A percentile compares a stretch with the other conserved stretches of the same genome.
These are phyloP conservation scores for Sesamia nonagrioides DNA, from an alignment of 1,140 invertebrate species.

Conservation along the genomic window DNA sequence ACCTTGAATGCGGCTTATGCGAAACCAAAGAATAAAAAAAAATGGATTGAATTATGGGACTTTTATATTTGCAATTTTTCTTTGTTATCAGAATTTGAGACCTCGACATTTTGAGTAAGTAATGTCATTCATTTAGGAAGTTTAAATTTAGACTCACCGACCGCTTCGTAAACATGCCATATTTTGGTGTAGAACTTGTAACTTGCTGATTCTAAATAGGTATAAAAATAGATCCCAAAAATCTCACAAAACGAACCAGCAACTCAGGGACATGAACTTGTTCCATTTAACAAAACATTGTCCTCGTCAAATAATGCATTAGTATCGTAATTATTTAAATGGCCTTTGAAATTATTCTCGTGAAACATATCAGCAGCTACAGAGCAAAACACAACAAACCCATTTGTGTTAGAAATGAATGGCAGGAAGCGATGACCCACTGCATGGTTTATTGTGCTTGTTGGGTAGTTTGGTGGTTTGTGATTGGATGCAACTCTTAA, in stretches of 20 bases:
- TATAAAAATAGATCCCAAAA: background rate
- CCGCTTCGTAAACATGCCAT: background rate
- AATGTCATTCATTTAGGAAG: background rate
- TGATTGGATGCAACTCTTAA: background rate
- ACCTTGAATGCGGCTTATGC: background rate
- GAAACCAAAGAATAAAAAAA: background rate
- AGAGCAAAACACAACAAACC: background rate
- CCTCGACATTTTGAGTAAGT: background rate
- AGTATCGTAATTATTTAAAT: slow-evolving; percentile 16
- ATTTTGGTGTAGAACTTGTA: background rate
- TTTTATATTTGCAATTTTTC: background rate
- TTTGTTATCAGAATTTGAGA: background rate
- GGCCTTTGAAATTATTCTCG: slow-evolving; percentile 23
- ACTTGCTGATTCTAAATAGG: no score
- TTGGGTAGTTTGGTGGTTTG: background rate
- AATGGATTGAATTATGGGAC: background rate
- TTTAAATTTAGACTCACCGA: background rate
- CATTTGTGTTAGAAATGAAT: slow-evolving; percentile 30
- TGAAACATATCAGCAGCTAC: background rate
- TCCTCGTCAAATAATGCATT: slow-evolving; percentile 2
- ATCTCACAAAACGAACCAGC: slow-evolving; percentile 17
- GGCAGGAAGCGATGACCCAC: slow-evolving; percentile 31
- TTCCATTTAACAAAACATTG: slow-evolving; percentile 12
- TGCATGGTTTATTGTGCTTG: background rate
- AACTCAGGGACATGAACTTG: slow-evolving; percentile 9